These are phyloP conservation scores for Ennomos fuscantarius DNA, from an alignment of 2,888 invertebrate species.

Conservation along the genomic window DNA sequence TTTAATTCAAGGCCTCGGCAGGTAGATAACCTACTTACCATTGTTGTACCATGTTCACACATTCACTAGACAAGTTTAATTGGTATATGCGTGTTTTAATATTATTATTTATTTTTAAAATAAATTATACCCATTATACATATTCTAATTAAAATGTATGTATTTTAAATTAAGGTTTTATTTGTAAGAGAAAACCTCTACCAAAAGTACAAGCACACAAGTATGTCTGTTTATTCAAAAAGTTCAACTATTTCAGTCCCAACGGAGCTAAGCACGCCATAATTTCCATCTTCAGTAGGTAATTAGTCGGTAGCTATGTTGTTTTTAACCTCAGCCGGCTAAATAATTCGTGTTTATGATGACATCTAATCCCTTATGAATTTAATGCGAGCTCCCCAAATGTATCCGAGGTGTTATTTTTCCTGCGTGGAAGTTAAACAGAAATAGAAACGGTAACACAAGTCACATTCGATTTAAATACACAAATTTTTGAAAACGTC, in stretches of 20 bases:
- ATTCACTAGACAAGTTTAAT: too few species aligned
- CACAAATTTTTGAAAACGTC: constrained; percentile 83
- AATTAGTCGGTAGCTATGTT: constrained; percentile 64
- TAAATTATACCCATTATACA: too few species aligned
- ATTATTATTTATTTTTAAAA: too few species aligned
- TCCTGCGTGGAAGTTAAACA: constrained; percentile 70
- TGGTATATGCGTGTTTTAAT: too few species aligned
- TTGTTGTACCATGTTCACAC: too few species aligned
- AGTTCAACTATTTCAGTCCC: constrained; percentile 49
- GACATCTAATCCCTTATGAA: constrained; percentile 84
- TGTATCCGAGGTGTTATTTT: constrained; percentile 76
- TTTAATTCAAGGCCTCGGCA: too few species aligned
- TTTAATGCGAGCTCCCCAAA: constrained; percentile 77
- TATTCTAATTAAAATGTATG: too few species aligned
- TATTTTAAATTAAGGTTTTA: too few species aligned
- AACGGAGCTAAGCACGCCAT: constrained; percentile 52
- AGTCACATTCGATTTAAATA: constrained; percentile 84
- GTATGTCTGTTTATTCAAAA: constrained; percentile 31
- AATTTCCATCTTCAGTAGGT: constrained; percentile 59
- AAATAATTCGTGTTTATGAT: constrained; percentile 85
- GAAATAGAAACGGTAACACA: constrained; percentile 81
- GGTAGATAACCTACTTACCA: too few species aligned
- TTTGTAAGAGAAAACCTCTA: too few species aligned
- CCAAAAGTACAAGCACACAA: not conserved
- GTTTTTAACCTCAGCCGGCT: constrained; percentile 82